Evolutionary conservation across 2,797 vertebrate genomes (phyloP), one percentile per base, ranked within the genome.

Genomic region (Peromyscus attwateri): DNA sequence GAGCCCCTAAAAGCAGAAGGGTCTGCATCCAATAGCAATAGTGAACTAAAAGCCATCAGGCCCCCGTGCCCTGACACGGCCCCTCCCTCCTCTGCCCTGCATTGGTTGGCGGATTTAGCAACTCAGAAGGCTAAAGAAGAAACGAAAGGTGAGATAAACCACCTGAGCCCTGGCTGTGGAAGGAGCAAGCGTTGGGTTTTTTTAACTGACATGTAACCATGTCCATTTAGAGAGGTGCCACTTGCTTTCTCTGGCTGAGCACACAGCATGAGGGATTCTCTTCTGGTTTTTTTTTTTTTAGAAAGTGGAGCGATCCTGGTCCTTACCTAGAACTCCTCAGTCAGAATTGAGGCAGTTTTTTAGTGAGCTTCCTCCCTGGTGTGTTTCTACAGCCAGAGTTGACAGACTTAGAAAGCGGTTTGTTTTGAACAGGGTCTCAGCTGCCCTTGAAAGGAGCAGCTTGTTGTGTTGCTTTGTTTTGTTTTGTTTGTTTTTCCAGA

Each of bases 71-170:
- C 98, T 81, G 99, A 99, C 98, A 97, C 98, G 43, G 97, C 98
- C 85, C 96, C 96, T 62, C 98, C 98, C 60, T 99, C 99, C 0
- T 99, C 99, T 46, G 99, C 99, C 95, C 99, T 99, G 96, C 99
- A 99, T 98, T 99, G 99, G 99, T 98, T 99, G 97, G 99, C 99
- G 77, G 99, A 99, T 98, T 98, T 99, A 98, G 99, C 99, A 95
- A 99, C 99, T 0, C 99, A 99, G 88, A 99, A 99, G 98, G 99
- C 99, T 81, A 99, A 99, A 99, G 99, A 99, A 98, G 99, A 99
- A 98, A 99, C 99, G 70, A 99, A 99, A 99, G 99, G 99, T 99
- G 77, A 98, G 98, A 31, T 89, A 37, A 96, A 85, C 31, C 80
- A 3, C 52, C 14, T 29, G 91, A 95, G 37, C 23, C 37, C 71